Conservation (phyloP, 2,888 invertebrate genomes). For the Drosophila recens region DNA sequence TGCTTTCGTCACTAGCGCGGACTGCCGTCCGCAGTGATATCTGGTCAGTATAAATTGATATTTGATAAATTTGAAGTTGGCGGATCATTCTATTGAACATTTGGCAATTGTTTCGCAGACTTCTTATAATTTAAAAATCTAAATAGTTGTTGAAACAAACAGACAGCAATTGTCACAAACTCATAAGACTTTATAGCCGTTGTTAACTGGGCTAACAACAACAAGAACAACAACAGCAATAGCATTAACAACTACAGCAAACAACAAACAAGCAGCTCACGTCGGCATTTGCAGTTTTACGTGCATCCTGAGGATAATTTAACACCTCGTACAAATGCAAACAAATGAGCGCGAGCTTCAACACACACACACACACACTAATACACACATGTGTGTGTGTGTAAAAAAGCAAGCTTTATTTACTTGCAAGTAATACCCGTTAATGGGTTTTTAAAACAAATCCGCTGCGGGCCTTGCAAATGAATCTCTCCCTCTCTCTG, state of each 20-base stretch:
- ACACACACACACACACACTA: constrained; percentile 29
- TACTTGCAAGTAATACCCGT: constrained; percentile 79
- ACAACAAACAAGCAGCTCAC: constrained; percentile 49
- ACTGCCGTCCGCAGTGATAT: too few species aligned
- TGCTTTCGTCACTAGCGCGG: too few species aligned
- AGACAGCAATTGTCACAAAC: neutral
- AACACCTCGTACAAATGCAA: constrained; percentile 78
- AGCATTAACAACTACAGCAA: constrained; percentile 35
- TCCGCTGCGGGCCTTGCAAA: constrained; percentile 76
- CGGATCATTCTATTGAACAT: too few species aligned
- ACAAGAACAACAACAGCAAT: constrained; percentile 9
- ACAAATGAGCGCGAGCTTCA: constrained; percentile 65
- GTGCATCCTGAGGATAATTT: constrained; percentile 80
- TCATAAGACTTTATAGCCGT: neutral
- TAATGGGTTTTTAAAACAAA: constrained; percentile 81
- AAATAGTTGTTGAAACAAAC: neutral
- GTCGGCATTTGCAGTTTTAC: constrained; percentile 76
- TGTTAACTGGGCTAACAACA: neutral
- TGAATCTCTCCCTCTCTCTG: neutral
- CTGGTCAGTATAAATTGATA: too few species aligned
- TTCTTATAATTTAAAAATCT: neutral
- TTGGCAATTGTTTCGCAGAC: too few species aligned
- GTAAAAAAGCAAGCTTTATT: constrained; percentile 67
- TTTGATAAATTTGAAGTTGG: too few species aligned
- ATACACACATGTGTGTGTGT: constrained; percentile 5